phyloP scores from a whole-genome alignment of 2,888 invertebrate species.

The Aproaerema taeniolella region DNA sequence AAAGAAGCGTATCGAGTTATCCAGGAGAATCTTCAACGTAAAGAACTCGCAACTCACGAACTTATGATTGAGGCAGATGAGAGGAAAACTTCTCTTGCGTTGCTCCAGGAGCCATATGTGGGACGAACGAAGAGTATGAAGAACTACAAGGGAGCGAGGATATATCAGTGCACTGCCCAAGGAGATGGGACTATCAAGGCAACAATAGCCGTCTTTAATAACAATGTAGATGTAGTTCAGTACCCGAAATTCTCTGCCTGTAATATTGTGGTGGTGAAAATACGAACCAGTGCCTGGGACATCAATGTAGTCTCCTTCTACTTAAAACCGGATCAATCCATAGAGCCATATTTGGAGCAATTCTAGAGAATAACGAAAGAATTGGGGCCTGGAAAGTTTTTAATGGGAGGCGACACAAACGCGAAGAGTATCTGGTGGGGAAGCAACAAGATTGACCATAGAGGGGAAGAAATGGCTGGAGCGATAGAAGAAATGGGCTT shows the following conservation, averaged over 20 bases:
- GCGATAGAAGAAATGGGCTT: too few species aligned
- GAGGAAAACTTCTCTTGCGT: conserved; percentile 1
- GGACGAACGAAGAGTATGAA: neutral
- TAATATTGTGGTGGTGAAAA: conserved; percentile 2
- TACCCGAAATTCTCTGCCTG: neutral
- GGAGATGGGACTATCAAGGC: neutral
- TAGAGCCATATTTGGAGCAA: neutral
- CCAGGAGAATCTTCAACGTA: conserved; percentile 13
- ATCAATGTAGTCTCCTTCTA: conserved; percentile 1
- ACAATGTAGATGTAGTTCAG: neutral
- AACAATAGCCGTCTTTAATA: conserved; percentile 1
- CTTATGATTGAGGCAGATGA: conserved; percentile 3
- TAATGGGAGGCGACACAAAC: neutral
- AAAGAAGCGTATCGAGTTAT: neutral
- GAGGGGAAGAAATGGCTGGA: too few species aligned
- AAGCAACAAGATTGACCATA: too few species aligned
- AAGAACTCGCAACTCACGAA: conserved; percentile 8
- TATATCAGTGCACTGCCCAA: neutral
- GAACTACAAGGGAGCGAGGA: neutral
- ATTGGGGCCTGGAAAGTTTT: neutral
- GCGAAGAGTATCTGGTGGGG: conserved; percentile 3
- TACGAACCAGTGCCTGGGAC: conserved; percentile 1
- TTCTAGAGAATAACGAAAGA: neutral
- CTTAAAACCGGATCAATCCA: neutral
- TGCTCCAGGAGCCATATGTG: conserved; percentile 13